Percentiles rank a stretch among this genome's conserved stretches.
Conservation (phyloP, 2,113 vertebrate genomes). For the Varanus salvator region DNA sequence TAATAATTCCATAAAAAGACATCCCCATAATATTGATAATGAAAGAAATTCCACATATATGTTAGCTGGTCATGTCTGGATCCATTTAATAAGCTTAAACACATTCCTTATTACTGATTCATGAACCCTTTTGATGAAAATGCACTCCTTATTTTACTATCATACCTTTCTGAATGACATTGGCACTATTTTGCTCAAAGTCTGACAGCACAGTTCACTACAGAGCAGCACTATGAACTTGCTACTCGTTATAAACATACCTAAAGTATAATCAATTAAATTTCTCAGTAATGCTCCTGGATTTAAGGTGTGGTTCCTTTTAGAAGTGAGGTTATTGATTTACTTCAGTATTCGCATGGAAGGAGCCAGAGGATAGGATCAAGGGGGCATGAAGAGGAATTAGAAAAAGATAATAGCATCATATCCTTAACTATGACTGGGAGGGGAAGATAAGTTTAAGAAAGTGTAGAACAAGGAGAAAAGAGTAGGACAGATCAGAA, state of each 20-base stretch:
- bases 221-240: background rate
- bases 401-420: background rate
- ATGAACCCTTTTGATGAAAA: no score
- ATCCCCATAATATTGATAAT: no score
- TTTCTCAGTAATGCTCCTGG: background rate
- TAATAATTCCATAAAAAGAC: no score
- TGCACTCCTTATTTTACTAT: no score
- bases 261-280: background rate
- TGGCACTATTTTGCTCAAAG: no score
- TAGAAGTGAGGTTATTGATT: background rate
- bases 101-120: no score
- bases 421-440: background rate
- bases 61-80: no score
- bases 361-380: background rate
- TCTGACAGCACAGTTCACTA: background rate
- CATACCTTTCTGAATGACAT: no score
- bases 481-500: background rate
- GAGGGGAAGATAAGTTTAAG: background rate
- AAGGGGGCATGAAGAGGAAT: background rate
- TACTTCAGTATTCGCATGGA: background rate
- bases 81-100: no score
- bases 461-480: background rate
- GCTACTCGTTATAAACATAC: background rate
- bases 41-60: no score
- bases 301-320: background rate